Conservation (phyloP, 2,888 invertebrate species). For the Eupithecia insigniata region DNA sequence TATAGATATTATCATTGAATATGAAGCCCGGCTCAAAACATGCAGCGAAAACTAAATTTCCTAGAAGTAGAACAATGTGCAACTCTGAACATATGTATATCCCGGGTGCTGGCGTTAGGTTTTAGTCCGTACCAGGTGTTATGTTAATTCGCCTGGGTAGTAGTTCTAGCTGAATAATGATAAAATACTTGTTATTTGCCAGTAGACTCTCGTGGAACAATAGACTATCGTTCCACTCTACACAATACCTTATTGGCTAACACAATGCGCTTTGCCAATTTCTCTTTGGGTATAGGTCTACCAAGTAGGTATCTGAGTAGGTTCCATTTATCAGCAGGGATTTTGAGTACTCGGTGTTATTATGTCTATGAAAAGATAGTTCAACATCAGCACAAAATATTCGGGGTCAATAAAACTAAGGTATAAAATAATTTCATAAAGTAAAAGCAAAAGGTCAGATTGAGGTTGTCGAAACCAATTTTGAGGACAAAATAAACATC, state of each 20-base stretch:
- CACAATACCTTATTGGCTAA: slow-evolving; percentile 36
- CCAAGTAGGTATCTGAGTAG: neutral
- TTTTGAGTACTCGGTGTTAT: neutral
- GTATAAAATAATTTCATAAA: too few relatives aligned
- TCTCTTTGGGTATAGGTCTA: slow-evolving; percentile 31
- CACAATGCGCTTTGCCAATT: slow-evolving; percentile 29
- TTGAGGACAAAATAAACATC: neutral
- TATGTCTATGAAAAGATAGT: neutral
- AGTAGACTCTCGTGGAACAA: slow-evolving; percentile 21
- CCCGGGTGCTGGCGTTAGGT: too few relatives aligned
- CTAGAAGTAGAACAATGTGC: neutral
- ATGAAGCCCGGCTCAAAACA: neutral
- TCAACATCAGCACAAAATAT: neutral
- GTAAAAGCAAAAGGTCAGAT: too few relatives aligned
- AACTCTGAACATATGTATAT: slow-evolving; percentile 6
- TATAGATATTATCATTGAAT: neutral
- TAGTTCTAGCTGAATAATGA: slow-evolving; percentile 15
- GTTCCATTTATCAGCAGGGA: neutral
- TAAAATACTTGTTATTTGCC: slow-evolving; percentile 26
- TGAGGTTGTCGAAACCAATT: too few relatives aligned
- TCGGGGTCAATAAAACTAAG: neutral
- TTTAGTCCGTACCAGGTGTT: too few relatives aligned
- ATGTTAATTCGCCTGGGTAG: too few relatives aligned
- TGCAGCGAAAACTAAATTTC: neutral
- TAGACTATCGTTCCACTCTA: slow-evolving; percentile 22